Evolutionary conservation across 2,113 vertebrate species (phyloP), one percentile per base, ranked within the genome.

Genomic region (Oreochromis tanganicae): DNA sequence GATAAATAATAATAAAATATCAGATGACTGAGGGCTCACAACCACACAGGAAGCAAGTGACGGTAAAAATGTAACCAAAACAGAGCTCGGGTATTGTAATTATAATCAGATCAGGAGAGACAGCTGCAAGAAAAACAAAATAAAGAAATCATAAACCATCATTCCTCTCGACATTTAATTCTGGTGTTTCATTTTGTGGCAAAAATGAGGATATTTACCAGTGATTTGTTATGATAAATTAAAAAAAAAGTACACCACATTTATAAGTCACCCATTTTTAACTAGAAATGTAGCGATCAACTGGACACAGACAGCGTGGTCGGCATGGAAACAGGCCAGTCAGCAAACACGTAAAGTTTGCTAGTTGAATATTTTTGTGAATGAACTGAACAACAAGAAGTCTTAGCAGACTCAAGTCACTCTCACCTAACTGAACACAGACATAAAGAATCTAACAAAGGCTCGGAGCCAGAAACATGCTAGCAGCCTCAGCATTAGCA

Each of bases 1-100:
- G 43, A 78, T 73, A 27, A 46, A 46, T 73, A 73, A 46, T 50
- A 50, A 78, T 19, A 75, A 29, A 75, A 75, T 29, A 29, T 73
- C 41, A 9, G 7, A 71, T 71, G 36, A 73, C 41, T 73, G 41
- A 48, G 5, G 43, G 2, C 5, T 75, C 16, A 48, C 38, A 41
- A 24, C 66, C 66, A 41, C n/a, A 71, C 38, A 24, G n/a, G 32
- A 17, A 75, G 24, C 6, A 75, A 50, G 21, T 12, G 14, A 48
- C 0, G 4, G 6, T 17, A 73, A 48, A 29, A 73, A 27, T 46
- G 7, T 73, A 11, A 46, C 41, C 27, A 73, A 75, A 75, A 48
- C 24, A 75, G 71, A 12, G 71, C 14, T 75, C 3, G 4, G 6
- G 24, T 29, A 29, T 75, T 17, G 9, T 19, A 75, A 29, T 48